phyloP scores from a whole-genome alignment of 2,113 vertebrate genomes.

The Tachysurus vachellii region DNA sequence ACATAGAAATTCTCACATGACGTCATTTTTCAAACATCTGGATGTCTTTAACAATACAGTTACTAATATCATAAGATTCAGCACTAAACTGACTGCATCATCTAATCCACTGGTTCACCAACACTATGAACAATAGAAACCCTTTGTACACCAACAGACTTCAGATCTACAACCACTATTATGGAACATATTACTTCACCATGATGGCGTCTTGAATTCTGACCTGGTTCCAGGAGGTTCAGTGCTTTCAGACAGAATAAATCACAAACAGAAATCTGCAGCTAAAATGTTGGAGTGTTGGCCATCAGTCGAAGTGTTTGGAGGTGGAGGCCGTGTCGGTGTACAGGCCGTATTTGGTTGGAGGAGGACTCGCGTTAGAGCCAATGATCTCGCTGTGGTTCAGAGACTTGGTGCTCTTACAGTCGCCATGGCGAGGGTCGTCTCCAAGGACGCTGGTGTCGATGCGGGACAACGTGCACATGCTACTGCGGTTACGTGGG shows the following conservation, averaged over 20 bases:
- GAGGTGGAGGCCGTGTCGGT: conserved; percentile 12
- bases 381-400: conserved; percentile 28
- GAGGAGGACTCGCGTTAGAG: not conserved
- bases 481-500: conserved; percentile 67
- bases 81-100: not conserved
- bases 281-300: not conserved
- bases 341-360: conserved; percentile 38
- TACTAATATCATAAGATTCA: not conserved
- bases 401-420: conserved; percentile 57
- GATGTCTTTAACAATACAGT: not conserved
- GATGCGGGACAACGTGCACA: conserved; percentile 70
- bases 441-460: conserved; percentile 64
- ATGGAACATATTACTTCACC: not conserved
- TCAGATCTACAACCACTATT: not conserved
- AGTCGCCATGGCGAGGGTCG: conserved; percentile 54
- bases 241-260: not conserved
- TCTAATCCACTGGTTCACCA: not conserved
- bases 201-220: not conserved
- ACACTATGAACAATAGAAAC: not conserved
- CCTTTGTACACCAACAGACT: not conserved
- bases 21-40: not conserved
- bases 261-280: not conserved
- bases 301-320: conserved; percentile 28
- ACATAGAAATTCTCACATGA: not conserved
- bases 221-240: not conserved